phyloP scores from a whole-genome alignment of 2,113 vertebrate genomes.

The Columbina picui region DNA sequence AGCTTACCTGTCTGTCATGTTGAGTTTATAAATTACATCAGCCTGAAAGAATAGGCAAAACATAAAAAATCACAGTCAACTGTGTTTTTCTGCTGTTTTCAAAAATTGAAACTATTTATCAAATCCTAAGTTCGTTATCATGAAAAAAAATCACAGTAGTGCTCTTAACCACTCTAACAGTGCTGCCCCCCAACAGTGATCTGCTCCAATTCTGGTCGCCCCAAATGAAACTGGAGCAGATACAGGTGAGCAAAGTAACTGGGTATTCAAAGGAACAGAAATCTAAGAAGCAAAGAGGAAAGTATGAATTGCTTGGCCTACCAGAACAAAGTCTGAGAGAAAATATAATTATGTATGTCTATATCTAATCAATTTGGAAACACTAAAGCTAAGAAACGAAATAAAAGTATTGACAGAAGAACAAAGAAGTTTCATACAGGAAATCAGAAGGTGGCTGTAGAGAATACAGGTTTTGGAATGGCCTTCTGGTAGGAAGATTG shows the following conservation, averaged over 20 bases:
- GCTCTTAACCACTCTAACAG: neutral
- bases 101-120: neutral
- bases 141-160: neutral
- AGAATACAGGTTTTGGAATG: neutral
- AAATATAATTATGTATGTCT: neutral
- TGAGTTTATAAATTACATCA: constrained; percentile 98
- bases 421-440: neutral
- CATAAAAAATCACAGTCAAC: constrained; percentile 26
- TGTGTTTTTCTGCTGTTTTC: neutral
- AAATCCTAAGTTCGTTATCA: neutral
- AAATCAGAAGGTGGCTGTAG: neutral
- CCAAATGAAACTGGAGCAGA: neutral
- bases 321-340: neutral
- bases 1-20: constrained; percentile 97
- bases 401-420: neutral
- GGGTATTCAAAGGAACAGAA: neutral
- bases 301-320: neutral
- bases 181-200: neutral
- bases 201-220: neutral
- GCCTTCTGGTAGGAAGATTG: neutral
- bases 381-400: neutral
- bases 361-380: neutral
- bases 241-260: neutral
- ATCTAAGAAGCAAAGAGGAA: neutral
- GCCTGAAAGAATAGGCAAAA: constrained; percentile 82